Base-by-base conservation (phyloP, 1,140 invertebrate species). In the Cepaea nemoralis region DNA sequence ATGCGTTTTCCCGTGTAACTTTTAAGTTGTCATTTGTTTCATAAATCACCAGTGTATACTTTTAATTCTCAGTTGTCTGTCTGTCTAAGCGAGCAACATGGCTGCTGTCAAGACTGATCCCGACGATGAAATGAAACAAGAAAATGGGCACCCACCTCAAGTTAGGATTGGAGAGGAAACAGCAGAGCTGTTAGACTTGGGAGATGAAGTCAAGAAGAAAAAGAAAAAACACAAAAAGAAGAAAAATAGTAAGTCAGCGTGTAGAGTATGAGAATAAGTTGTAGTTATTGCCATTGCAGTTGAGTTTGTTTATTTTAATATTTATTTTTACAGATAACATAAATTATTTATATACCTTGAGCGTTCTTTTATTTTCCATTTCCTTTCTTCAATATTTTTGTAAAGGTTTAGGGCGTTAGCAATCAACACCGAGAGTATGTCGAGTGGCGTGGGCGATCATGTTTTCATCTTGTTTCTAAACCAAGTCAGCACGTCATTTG, bases 211-310 rank as follows among this genome's bases (percentile, higher is more conserved):
- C 2, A 50, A 50, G 40, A 75, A 75, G 45, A 75, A 50, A 22
- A 75, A 50, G 31, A 75, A 75, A 19, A 40, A 71, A 55, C 42
- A n/a, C 14, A 50, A 75, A 42, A 75, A 75, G 73, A 75, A 75
- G 73, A 75, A 75, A 22, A 75, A 75, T 75, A 75, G 73, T 75
- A 55, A 50, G 73, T 75, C 40, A 24, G n/a, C 22, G 8, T 27
- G 12, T 35, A 8, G 39, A 10, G 10, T 16, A 42, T 12, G 12
- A 35, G 10, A 35, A 71, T 35, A 24, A 35, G 5, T 10, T 12
- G 16, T 24, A 10, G 39, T 22, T 12, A 35, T 42, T 19, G 5
- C 27, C 33, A 35, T 22, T 27, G 37, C 10, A 16, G 22, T 35
- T 33, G 37, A 16, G 63, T n/a, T 19, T 48, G 8, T n/a, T 31